Conservation (phyloP, 1,140 invertebrate species). For the Aplysia californica region DNA sequence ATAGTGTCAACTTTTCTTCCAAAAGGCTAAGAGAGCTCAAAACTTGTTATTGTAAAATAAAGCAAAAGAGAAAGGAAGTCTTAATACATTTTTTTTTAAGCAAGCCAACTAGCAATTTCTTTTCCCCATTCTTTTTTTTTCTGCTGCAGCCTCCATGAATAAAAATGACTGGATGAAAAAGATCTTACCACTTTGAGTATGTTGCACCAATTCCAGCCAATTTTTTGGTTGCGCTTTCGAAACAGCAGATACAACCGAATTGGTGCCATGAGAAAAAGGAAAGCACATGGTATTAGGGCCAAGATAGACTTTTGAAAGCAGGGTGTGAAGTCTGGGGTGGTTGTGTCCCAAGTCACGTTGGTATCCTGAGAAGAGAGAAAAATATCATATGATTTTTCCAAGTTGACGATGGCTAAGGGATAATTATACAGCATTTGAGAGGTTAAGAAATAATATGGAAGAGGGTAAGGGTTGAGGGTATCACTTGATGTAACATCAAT, state of each 20-base stretch:
- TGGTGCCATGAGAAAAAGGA: constrained; percentile 45
- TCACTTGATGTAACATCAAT: too few species aligned
- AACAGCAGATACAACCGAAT: constrained; percentile 42
- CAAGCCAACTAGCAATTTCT: not conserved
- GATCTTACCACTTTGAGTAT: constrained; percentile 50
- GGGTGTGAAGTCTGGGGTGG: constrained; percentile 56
- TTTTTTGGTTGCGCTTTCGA: constrained; percentile 10
- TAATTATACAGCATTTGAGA: too few species aligned
- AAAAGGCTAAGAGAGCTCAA: too few species aligned
- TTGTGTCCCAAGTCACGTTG: constrained; percentile 51
- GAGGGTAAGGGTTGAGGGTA: too few species aligned
- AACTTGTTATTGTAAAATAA: too few species aligned
- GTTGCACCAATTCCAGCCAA: constrained; percentile 45
- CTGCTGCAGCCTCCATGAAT: not conserved
- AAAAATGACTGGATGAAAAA: constrained; percentile 17
- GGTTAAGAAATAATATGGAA: too few species aligned
- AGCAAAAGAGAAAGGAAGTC: too few species aligned
- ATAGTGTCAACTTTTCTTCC: not conserved
- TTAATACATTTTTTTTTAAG: not conserved
- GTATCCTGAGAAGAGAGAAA: constrained; percentile 42
- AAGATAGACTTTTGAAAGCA: constrained; percentile 76
- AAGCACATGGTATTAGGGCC: constrained; percentile 84
- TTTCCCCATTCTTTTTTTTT: not conserved
- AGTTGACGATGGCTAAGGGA: too few species aligned
- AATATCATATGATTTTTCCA: too few species aligned